Evolutionary conservation across 2,888 invertebrate genomes (phyloP).

Genomic region (Polylopha cassiicola): DNA sequence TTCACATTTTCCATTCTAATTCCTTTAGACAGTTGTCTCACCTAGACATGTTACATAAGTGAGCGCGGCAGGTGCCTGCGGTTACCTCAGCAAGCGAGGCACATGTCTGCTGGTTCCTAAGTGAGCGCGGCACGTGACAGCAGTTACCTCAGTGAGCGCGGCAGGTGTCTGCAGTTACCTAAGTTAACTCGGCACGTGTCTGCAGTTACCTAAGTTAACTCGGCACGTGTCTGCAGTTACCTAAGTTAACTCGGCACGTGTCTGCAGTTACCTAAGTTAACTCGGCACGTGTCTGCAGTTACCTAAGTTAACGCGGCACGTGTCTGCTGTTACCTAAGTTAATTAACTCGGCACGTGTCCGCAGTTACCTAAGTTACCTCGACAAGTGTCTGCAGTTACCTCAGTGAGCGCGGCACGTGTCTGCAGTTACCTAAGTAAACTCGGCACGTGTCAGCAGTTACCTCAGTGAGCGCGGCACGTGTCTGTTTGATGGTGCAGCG

Average conservation of each 20-base stretch:
- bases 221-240: constrained; percentile 84
- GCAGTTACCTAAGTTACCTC: constrained; percentile 42
- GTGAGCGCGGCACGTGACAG: not conserved
- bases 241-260: constrained; percentile 84
- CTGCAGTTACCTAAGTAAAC: constrained; percentile 43
- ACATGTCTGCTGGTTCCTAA: not conserved
- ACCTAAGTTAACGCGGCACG: not conserved
- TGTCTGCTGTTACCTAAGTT: not conserved
- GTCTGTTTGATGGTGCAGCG: constrained; percentile 90
- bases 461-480: constrained; percentile 82
- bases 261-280: no score
- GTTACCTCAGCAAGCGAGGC: not conserved
- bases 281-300: no score
- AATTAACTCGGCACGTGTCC: not conserved
- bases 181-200: not conserved
- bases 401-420: constrained; percentile 2
- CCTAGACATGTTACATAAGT: no score
- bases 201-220: constrained; percentile 54
- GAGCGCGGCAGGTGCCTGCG: no score
- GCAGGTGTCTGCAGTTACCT: constrained; percentile 61
- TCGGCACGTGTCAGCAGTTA: constrained; percentile 85
- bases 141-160: constrained; percentile 42
- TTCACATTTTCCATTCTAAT: no score
- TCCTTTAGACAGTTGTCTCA: no score
- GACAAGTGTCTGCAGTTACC: not conserved